Evolutionary conservation across 2,888 invertebrate species (phyloP).

Genomic region (Ophion slaviceki): DNA sequence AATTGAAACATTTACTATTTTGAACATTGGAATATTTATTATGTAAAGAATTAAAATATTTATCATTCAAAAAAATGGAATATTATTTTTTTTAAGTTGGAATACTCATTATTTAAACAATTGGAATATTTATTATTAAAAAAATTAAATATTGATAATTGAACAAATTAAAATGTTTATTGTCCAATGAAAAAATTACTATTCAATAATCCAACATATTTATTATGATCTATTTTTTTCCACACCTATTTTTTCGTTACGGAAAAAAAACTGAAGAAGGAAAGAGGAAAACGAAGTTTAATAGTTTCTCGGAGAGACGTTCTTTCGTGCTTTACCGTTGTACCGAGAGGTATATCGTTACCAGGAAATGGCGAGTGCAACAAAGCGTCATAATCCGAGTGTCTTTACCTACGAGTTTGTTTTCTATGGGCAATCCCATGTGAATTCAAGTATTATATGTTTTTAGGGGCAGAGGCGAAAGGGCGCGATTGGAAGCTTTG

Average conservation of each 20-base stretch:
- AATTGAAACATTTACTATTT: too few relatives aligned
- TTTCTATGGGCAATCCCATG: neutral
- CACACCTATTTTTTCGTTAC: neutral
- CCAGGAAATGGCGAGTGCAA: conserved; percentile 54
- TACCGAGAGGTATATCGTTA: conserved; percentile 28
- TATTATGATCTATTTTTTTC: neutral
- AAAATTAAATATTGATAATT: too few relatives aligned
- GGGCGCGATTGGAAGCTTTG: too few relatives aligned
- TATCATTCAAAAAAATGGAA: too few relatives aligned
- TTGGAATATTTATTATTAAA: too few relatives aligned
- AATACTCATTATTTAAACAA: too few relatives aligned
- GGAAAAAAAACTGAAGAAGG: neutral
- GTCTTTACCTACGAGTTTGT: conserved; percentile 9
- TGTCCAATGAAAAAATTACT: neutral
- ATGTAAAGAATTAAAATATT: too few relatives aligned
- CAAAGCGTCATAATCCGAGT: conserved; percentile 62
- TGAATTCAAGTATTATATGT: neutral
- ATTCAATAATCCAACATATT: neutral
- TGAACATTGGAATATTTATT: too few relatives aligned
- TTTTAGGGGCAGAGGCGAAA: neutral
- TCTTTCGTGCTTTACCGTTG: conserved; percentile 52
- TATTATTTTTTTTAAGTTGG: too few relatives aligned
- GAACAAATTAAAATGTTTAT: neutral
- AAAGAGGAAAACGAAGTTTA: conserved; percentile 6
- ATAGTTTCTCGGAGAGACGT: conserved; percentile 14